A percentile compares a stretch with the other conserved stretches of the same genome.
phyloP scores from a whole-genome alignment of 2,113 vertebrate species.

The Psittacara wagleri region DNA sequence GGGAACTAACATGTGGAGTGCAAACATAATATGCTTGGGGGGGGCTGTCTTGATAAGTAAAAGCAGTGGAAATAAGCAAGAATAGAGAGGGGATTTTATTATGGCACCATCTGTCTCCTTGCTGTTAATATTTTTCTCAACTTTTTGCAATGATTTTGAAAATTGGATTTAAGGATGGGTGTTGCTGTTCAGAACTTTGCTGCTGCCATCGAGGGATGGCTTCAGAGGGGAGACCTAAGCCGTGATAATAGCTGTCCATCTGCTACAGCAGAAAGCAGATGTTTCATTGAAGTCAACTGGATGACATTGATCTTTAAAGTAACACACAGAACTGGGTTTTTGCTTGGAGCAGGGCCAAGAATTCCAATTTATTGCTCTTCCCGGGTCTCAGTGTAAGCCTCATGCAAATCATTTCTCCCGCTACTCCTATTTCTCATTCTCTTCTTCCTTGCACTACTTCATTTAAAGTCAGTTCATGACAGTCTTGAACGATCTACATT shows the following conservation, averaged over 20 bases:
- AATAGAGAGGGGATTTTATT: neutral
- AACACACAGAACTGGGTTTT: neutral
- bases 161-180: neutral
- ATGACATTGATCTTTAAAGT: neutral
- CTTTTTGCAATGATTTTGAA: neutral
- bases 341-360: neutral
- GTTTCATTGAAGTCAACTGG: neutral
- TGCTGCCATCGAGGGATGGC: neutral
- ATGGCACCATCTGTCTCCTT: constrained; percentile 7
- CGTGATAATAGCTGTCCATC: neutral
- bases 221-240: neutral
- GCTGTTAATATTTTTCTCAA: neutral
- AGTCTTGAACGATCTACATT: accelerated
- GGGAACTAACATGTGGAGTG: neutral
- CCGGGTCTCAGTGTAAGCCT: neutral
- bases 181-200: neutral
- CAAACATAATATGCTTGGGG: neutral
- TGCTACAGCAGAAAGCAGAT: neutral
- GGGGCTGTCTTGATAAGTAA: neutral
- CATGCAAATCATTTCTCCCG: neutral
- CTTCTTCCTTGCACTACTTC: neutral
- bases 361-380: neutral
- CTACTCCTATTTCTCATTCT: neutral
- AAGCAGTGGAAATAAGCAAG: neutral
- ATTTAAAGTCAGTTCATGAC: neutral